phyloP scores from a whole-genome alignment of 2,113 vertebrate genomes.

The Caracal caracal region DNA sequence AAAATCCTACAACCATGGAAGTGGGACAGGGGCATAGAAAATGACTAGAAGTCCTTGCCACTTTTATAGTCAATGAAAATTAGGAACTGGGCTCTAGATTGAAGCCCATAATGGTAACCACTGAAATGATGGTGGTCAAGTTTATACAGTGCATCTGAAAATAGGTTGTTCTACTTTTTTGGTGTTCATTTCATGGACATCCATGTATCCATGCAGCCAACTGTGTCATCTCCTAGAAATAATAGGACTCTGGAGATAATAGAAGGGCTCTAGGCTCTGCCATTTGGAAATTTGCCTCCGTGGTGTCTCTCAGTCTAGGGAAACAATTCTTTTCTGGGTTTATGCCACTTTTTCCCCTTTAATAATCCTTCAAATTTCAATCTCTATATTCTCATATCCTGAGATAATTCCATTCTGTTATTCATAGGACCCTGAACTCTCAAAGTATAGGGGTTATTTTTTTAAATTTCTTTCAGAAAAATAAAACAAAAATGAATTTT shows the following conservation, averaged over 20 bases:
- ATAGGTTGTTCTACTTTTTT: background rate
- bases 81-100: background rate
- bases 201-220: background rate
- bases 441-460: background rate
- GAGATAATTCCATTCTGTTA: background rate
- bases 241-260: background rate
- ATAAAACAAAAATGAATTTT: conserved; percentile 12
- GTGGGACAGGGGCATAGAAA: background rate
- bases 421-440: background rate
- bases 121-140: background rate
- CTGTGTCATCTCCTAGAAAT: background rate
- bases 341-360: background rate
- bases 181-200: background rate
- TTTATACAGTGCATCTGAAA: background rate
- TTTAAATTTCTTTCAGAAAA: background rate
- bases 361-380: background rate
- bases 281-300: background rate
- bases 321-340: background rate
- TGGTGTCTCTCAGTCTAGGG: background rate
- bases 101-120: background rate
- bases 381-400: background rate
- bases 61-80: background rate
- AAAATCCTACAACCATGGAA: background rate
- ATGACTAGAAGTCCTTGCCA: background rate
- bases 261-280: background rate